Percentiles rank a stretch among this genome's conserved stretches.
Evolutionary conservation across 2,888 invertebrate species (phyloP).

Genomic region (Ypsolopha scabrella): DNA sequence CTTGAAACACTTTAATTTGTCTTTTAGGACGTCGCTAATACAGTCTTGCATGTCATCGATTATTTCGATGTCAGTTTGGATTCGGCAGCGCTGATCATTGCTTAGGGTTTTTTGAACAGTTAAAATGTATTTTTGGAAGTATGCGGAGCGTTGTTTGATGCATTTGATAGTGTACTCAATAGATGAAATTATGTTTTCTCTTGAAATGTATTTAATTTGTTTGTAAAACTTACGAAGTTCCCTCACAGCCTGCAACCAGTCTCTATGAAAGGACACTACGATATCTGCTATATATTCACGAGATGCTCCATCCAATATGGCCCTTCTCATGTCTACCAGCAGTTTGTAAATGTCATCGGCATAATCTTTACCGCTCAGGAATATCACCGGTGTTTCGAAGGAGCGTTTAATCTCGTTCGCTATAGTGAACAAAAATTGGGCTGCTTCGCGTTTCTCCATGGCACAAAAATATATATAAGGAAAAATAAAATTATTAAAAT

Average conservation of each 20-base stretch:
- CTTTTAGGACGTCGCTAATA: slow-evolving; percentile 16
- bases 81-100: slow-evolving; percentile 12
- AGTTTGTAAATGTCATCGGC: slow-evolving; percentile 16
- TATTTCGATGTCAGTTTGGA: slow-evolving; percentile 17
- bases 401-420: slow-evolving; percentile 24
- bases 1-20: slow-evolving; percentile 19
- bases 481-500: no score
- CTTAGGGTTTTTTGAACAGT: slow-evolving; percentile 9
- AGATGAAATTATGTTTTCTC: slow-evolving; percentile 17
- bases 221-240: slow-evolving; percentile 23
- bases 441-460: slow-evolving; percentile 19
- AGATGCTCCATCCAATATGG: slow-evolving; percentile 12
- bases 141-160: slow-evolving; percentile 13
- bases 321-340: slow-evolving; percentile 15
- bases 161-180: slow-evolving; percentile 22
- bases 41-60: slow-evolving; percentile 21
- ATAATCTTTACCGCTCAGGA: slow-evolving; percentile 27
- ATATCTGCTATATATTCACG: slow-evolving; percentile 14
- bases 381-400: slow-evolving; percentile 25
- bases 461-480: neutral
- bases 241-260: slow-evolving; percentile 26
- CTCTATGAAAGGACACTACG: slow-evolving; percentile 19
- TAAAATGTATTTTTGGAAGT: slow-evolving; percentile 14
- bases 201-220: slow-evolving; percentile 19
- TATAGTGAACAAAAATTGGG: slow-evolving; percentile 19